A percentile compares a stretch with the other conserved stretches of the same genome.
These are phyloP conservation scores for Allophyes oxyacanthae DNA, from an alignment of 2,888 invertebrate genomes.

Conservation along the genomic window DNA sequence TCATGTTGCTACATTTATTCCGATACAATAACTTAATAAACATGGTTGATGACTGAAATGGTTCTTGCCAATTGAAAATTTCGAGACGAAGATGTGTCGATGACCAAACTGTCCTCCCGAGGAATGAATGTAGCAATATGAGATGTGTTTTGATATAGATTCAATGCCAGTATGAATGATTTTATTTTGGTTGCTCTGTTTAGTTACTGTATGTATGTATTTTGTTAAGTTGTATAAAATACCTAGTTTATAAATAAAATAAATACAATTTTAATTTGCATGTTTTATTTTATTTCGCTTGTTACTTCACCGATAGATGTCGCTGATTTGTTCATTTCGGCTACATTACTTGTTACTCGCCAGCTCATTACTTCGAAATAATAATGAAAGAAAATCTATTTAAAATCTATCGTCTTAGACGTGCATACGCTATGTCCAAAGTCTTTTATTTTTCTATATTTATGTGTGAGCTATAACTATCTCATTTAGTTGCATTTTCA, in stretches of 20 bases:
- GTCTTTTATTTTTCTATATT: too few species aligned
- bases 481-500: conserved; percentile 20
- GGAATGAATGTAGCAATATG: conserved; percentile 61
- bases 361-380: conserved; percentile 3
- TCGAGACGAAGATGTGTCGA: conserved; percentile 17
- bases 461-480: background rate
- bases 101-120: conserved; percentile 19
- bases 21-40: conserved; percentile 23
- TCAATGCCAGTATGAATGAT: conserved; percentile 76
- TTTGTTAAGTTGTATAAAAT: conserved; percentile 90
- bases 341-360: too few species aligned
- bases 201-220: conserved; percentile 88
- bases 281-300: conserved; percentile 79
- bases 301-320: conserved; percentile 53
- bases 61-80: conserved; percentile 61
- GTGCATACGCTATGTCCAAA: too few species aligned
- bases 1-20: conserved; percentile 61
- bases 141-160: conserved; percentile 30
- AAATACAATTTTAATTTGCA: conserved; percentile 82
- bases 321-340: conserved; percentile 19
- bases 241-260: conserved; percentile 88
- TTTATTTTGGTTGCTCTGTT: conserved; percentile 85
- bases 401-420: too few species aligned
- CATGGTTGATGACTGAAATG: conserved; percentile 54
- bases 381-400: background rate